Base-by-base conservation (phyloP, 35 echinoderm and acorn worm genomes). In the Apostichopus parvimensis region DNA sequence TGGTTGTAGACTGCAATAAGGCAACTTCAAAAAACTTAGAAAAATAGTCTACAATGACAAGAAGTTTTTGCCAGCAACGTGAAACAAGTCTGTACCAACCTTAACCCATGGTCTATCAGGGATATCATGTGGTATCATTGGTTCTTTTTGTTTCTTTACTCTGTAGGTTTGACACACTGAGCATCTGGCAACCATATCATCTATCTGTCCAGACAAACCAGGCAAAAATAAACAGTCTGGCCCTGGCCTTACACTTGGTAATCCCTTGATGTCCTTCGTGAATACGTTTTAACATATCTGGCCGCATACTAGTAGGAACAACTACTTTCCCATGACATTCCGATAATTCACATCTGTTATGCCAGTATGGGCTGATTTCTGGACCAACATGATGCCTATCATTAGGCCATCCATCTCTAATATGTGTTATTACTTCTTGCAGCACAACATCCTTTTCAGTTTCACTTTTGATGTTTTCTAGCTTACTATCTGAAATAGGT, bases 21-120 rank as follows among this genome's bases (percentile, higher is more conserved):
- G 15, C 12, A 1, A 92, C 75, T 89, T 92, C 79, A 70, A 91
- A 18, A 68, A 64, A 92, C 45, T 95, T 73, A 1, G 90, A 92
- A 56, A 45, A 95, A 62, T 92, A 95, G 24, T n/a, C n/a, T n/a
- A n/a, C n/a, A n/a, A n/a, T n/a, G n/a, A n/a, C n/a, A n/a, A n/a
- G n/a, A n/a, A n/a, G n/a, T n/a, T 94, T 80, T 58, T 85, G 12
- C 89, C 80, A 4, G 79, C 52, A 20, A 73, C 22, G 28, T 10
- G 15, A 57, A 90, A 91, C 11, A 94, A 53, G 53, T 94, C 93
- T 0, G 71, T 22, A 6, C 83, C 73, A 14, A 87, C 52, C 22
- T 87, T 92, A 11, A 73, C 26, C 88, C 93, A 94, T 78, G 93
- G 60, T 26, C 90, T 79, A 34, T 82, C 68, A 77, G 93, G 93